Evolutionary conservation across 30 jellyfish, hydroid and myxozoan species (phyloP).

Genomic region (Clytia hemisphaerica): DNA sequence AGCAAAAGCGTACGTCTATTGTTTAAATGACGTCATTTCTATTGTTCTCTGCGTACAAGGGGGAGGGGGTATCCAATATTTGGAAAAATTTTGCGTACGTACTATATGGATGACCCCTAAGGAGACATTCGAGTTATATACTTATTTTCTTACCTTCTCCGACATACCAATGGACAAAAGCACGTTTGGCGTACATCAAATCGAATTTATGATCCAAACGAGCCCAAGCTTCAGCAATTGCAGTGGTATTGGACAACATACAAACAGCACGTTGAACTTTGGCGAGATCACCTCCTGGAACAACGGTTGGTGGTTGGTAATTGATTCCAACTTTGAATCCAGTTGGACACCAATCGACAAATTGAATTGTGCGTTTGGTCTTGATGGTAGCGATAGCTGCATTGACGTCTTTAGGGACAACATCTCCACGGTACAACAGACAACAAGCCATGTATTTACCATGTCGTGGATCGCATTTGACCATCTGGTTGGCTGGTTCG

Average conservation of each 20-base stretch:
- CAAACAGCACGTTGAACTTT: conserved; percentile 63
- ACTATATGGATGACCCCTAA: no score
- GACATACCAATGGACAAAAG: conserved; percentile 95
- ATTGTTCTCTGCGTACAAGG: no score
- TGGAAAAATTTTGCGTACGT: no score
- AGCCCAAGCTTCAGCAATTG: conserved; percentile 87
- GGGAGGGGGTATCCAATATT: no score
- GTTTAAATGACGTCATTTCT: no score
- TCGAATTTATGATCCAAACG: conserved; percentile 93
- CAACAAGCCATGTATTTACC: conserved; percentile 46
- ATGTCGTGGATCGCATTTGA: conserved; percentile 13
- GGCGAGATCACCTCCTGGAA: conserved; percentile 68
- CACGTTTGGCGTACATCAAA: conserved; percentile 80
- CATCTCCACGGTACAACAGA: conserved; percentile 41
- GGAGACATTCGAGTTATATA: no score
- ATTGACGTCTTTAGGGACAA: conserved; percentile 26
- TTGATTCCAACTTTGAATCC: conserved; percentile 20
- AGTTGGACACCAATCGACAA: conserved; percentile 30
- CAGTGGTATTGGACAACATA: conserved; percentile 89
- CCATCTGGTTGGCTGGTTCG: conserved; percentile 34
- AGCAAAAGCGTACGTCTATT: no score
- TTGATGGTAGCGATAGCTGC: conserved; percentile 23
- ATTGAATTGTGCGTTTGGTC: not conserved
- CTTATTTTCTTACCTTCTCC: no score
- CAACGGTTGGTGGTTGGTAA: no score